phyloP scores from a whole-genome alignment of 2,888 invertebrate genomes.

The Chorisops tibialis region DNA sequence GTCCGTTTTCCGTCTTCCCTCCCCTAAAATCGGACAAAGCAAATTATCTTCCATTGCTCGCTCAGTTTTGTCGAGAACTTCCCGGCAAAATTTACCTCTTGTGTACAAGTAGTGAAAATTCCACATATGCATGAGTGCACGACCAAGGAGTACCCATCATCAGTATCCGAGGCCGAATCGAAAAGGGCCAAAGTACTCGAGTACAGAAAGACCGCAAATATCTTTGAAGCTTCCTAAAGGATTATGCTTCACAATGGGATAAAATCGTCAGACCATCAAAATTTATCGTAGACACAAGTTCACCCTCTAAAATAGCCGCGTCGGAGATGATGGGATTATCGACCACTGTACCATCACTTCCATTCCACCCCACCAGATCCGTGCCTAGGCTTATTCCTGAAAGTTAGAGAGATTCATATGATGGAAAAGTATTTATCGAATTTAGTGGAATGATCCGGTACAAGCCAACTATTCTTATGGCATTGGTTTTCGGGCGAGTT shows the following conservation, averaged over 20 bases:
- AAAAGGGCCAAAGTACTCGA: conserved; percentile 11
- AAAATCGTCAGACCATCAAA: not conserved
- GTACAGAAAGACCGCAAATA: conserved; percentile 27
- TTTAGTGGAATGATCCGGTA: not conserved
- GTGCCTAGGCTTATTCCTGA: not conserved
- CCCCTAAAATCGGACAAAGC: conserved; percentile 1
- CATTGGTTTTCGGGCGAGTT: not conserved
- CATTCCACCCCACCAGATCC: not conserved
- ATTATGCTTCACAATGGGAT: conserved; percentile 14
- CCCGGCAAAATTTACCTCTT: conserved; percentile 15
- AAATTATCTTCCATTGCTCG: conserved; percentile 7
- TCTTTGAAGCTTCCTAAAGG: conserved; percentile 23
- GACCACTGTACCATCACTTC: not conserved
- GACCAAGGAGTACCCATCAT: not conserved
- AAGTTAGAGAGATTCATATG: conserved; percentile 3
- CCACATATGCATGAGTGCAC: not conserved
- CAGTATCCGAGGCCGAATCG: not conserved
- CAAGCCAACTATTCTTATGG: not conserved
- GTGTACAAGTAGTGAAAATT: not conserved
- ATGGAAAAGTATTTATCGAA: conserved; percentile 17
- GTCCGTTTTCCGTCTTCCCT: too few species aligned
- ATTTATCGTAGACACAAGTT: not conserved
- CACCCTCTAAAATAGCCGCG: not conserved
- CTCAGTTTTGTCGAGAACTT: conserved; percentile 4
- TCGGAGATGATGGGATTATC: not conserved